These are phyloP conservation scores for Diorhabda elongata DNA, from an alignment of 1,140 invertebrate genomes.

Conservation along the genomic window DNA sequence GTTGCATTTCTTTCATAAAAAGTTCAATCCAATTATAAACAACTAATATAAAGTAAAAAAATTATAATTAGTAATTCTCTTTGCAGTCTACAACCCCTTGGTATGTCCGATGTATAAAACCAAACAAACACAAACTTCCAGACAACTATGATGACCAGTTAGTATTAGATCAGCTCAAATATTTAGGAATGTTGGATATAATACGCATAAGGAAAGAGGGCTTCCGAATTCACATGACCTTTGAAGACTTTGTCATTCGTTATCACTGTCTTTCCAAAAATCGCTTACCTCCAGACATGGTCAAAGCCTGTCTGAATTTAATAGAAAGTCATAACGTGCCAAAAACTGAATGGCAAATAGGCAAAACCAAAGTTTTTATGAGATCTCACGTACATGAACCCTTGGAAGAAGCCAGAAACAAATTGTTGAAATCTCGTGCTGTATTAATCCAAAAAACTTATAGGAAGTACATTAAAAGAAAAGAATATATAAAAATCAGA, in stretches of 20 bases:
- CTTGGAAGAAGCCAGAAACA: conserved; percentile 73
- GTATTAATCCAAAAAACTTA: conserved; percentile 77
- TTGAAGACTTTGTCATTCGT: conserved; percentile 71
- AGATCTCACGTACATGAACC: conserved; percentile 80
- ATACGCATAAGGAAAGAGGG: conserved; percentile 91
- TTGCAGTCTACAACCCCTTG: conserved; percentile 84
- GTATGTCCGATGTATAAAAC: conserved; percentile 95
- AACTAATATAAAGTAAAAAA: too few species aligned
- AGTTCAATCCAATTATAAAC: too few species aligned
- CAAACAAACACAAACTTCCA: conserved; percentile 82
- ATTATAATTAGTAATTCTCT: background rate
- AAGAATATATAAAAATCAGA: conserved; percentile 64
- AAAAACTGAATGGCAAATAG: conserved; percentile 83
- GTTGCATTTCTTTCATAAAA: too few species aligned
- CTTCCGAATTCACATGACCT: conserved; percentile 82
- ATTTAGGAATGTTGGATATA: conserved; percentile 94
- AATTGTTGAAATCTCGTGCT: conserved; percentile 66
- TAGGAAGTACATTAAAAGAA: conserved; percentile 59
- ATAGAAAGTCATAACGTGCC: conserved; percentile 61
- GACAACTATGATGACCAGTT: conserved; percentile 78
- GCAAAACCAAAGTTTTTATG: conserved; percentile 86
- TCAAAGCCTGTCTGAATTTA: conserved; percentile 45
- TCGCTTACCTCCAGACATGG: conserved; percentile 43
- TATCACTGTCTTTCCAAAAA: conserved; percentile 67
- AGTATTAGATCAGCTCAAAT: conserved; percentile 85